A percentile compares a stretch with the other conserved stretches of the same genome.
phyloP scores from a whole-genome alignment of 30 jellyfish, hydroid and myxozoan genomes.

The Catostylus mosaicus region DNA sequence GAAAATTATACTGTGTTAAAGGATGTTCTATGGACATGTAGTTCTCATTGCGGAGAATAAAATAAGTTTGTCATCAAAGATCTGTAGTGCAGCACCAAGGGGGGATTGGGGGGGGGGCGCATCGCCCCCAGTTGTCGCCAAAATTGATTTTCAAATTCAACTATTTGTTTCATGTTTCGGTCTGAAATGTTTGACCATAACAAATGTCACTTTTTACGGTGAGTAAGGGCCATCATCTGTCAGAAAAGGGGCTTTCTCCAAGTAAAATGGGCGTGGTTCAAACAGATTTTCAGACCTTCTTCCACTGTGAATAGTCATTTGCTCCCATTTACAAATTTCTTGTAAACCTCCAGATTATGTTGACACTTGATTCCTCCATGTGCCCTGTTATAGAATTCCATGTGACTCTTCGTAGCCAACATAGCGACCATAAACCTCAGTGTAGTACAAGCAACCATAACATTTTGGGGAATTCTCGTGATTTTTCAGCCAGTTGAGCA shows the following conservation, averaged over 20 bases:
- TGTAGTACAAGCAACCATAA: too few species aligned
- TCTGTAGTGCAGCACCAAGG: background rate
- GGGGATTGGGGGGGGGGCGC: too few species aligned
- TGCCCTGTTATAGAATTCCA: constrained; percentile 46
- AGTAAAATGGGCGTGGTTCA: too few species aligned
- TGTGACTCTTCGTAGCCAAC: too few species aligned
- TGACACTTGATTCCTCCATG: constrained; percentile 9
- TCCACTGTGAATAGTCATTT: constrained; percentile 10
- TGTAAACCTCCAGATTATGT: constrained; percentile 29
- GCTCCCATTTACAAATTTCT: constrained; percentile 18
- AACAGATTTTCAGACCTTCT: too few species aligned
- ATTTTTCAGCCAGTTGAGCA: constrained; percentile 37
- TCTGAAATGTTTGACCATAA: too few species aligned
- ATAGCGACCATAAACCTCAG: constrained; percentile 31
- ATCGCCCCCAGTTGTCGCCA: too few species aligned
- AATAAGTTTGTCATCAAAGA: background rate
- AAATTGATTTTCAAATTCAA: too few species aligned
- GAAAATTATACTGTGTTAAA: background rate
- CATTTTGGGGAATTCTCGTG: constrained; percentile 13
- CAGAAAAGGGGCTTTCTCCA: too few species aligned
- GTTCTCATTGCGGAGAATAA: constrained; percentile 8
- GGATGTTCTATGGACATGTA: background rate
- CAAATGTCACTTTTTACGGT: too few species aligned
- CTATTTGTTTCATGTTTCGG: too few species aligned
- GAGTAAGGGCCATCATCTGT: too few species aligned